Base-by-base conservation (phyloP, 2,888 invertebrate genomes). In the Sinodicranocentrus sp. region DNA sequence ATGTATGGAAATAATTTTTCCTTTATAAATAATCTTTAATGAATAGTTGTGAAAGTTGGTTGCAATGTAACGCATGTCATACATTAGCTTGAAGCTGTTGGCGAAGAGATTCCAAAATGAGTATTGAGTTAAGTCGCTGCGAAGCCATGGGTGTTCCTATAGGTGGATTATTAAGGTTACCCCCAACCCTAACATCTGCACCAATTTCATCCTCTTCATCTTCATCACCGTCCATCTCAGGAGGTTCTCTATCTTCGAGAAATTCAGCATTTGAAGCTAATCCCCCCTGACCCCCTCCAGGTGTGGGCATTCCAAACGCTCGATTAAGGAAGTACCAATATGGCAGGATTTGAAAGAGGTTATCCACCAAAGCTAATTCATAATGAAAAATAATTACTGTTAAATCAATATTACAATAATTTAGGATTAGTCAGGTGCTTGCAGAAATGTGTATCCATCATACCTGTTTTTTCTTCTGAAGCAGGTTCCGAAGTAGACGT, bases 401-500 rank as follows among this genome's bases (percentile, higher is more conserved):
- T n/a, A n/a, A n/a, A n/a, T n/a, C n/a, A n/a, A n/a, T n/a, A n/a
- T n/a, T n/a, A n/a, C n/a, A n/a, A n/a, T n/a, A n/a, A n/a, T n/a
- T n/a, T n/a, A n/a, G n/a, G n/a, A n/a, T n/a, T n/a, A n/a, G n/a
- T n/a, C n/a, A n/a, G n/a, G n/a, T n/a, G n/a, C n/a, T n/a, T n/a
- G n/a, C n/a, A n/a, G n/a, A n/a, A n/a, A n/a, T n/a, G n/a, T n/a
- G n/a, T n/a, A n/a, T n/a, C n/a, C n/a, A n/a, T n/a, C n/a, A n/a
- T n/a, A 33, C 52, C 76, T 3, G 52, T 15, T 17, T 76, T 76
- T 52, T 76, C 65, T 6, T 76, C 76, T 6, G 61, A 33, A 6
- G 63, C 48, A 44, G 61, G 59, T 48, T 76, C 76, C 33, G 76
- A 76, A 17, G 91, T 90, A 90, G 91, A 90, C 90, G 90, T 90